phyloP scores from a whole-genome alignment of 2,797 vertebrate species.

The Falco biarmicus region DNA sequence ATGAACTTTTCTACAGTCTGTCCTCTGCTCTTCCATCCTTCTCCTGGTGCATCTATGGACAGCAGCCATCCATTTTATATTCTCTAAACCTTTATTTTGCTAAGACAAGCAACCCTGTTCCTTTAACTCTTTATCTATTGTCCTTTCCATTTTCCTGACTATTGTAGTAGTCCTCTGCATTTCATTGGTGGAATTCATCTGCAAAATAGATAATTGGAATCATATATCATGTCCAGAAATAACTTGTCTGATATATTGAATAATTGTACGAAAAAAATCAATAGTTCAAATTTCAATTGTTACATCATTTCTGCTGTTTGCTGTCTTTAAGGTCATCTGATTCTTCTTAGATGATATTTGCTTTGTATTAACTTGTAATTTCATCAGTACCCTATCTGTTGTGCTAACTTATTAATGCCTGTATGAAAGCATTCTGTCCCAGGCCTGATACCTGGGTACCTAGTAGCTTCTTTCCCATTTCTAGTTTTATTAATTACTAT shows the following conservation, averaged over 20 bases:
- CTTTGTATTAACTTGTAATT: background rate
- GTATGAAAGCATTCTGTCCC: background rate
- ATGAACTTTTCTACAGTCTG: background rate
- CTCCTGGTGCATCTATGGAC: background rate
- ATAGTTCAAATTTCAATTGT: background rate
- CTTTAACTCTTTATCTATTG: background rate
- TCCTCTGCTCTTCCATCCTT: background rate
- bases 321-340: background rate
- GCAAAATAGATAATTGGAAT: background rate
- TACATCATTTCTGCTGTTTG: background rate
- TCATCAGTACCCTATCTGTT: background rate
- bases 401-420: background rate
- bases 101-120: background rate
- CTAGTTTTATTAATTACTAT: background rate
- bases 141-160: background rate
- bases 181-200: background rate
- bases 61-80: background rate
- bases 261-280: background rate
- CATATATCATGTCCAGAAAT: background rate
- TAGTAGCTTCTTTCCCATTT: background rate
- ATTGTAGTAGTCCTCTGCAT: background rate
- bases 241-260: background rate
- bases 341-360: background rate
- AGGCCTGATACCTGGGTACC: background rate
- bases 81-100: background rate